Evolutionary conservation across 2,797 vertebrate species (phyloP).

Genomic region (Oceanodroma leucorhoa): DNA sequence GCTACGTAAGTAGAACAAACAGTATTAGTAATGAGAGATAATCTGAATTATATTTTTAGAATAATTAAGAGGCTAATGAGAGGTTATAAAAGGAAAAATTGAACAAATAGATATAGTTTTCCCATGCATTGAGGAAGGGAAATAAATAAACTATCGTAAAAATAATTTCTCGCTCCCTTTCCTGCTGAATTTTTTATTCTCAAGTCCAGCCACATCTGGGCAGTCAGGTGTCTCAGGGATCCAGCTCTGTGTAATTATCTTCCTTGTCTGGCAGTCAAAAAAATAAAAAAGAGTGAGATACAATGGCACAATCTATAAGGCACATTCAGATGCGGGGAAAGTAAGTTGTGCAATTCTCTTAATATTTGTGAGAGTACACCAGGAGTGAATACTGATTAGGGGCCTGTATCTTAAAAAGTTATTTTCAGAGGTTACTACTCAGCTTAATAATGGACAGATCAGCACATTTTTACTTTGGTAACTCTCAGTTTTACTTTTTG

Average conservation of each 20-base stretch:
- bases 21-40: neutral
- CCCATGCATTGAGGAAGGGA: neutral
- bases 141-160: neutral
- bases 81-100: neutral
- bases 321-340: neutral
- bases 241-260: neutral
- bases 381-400: neutral
- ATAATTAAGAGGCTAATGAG: neutral
- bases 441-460: neutral
- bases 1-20: neutral
- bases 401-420: neutral
- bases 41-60: neutral
- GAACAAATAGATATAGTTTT: neutral
- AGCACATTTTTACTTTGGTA: neutral
- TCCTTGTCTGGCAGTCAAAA: neutral
- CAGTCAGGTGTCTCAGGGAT: neutral
- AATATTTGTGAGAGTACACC: neutral
- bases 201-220: rapidly evolving
- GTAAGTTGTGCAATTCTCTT: neutral
- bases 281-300: neutral
- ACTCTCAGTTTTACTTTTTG: conserved; percentile 4
- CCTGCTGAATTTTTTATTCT: neutral
- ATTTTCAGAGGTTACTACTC: neutral
- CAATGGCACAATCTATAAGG: neutral
- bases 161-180: neutral